Evolutionary conservation across 1,140 invertebrate genomes (phyloP).

Genomic region (Hetaerina americana): DNA sequence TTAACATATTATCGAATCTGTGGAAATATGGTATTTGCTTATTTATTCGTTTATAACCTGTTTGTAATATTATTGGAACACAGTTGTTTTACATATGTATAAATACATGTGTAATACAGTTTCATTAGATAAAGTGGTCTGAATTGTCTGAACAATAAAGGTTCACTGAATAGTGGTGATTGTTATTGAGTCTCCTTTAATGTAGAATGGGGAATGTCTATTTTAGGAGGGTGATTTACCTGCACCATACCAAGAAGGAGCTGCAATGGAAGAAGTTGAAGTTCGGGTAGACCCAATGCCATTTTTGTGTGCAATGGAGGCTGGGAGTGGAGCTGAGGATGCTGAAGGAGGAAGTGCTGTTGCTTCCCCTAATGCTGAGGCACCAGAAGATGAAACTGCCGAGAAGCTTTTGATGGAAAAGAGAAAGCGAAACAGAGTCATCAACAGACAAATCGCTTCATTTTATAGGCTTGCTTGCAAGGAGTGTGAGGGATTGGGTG

Average conservation of each 20-base stretch:
- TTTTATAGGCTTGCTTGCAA: slow-evolving; percentile 1
- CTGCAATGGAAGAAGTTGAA: slow-evolving; percentile 33
- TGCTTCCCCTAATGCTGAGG: not conserved
- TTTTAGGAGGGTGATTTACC: not conserved
- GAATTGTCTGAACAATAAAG: too few species aligned
- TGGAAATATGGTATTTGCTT: too few species aligned
- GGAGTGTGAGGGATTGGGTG: not conserved
- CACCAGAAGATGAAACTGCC: not conserved
- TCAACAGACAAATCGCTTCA: not conserved
- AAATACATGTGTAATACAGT: too few species aligned
- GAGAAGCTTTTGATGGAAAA: not conserved
- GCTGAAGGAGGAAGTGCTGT: slow-evolving; percentile 6
- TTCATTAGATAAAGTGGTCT: too few species aligned
- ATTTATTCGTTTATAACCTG: too few species aligned
- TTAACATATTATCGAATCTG: too few species aligned
- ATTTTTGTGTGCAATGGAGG: slow-evolving; percentile 35
- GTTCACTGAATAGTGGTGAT: too few species aligned
- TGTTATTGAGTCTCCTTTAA: too few species aligned
- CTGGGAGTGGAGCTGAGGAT: slow-evolving; percentile 13
- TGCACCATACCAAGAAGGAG: not conserved
- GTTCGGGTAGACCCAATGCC: slow-evolving; percentile 45
- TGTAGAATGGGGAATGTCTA: too few species aligned
- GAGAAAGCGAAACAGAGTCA: not conserved
- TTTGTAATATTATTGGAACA: too few species aligned
- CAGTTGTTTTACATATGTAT: too few species aligned